Evolutionary conservation across 2,888 invertebrate genomes (phyloP).

Genomic region (Cosmopolites sordidus): DNA sequence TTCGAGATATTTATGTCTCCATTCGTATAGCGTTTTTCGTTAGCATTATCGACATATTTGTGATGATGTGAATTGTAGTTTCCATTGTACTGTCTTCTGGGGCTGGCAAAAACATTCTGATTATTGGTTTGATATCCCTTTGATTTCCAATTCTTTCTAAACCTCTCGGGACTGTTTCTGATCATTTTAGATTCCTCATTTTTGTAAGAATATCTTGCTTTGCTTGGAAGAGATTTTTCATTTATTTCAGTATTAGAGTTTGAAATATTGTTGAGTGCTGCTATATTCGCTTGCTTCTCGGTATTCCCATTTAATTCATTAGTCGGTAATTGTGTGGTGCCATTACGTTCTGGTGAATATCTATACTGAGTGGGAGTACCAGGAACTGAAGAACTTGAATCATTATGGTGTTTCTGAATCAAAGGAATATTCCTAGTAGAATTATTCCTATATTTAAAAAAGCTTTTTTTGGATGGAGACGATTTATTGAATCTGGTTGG

Average conservation of each 20-base stretch:
- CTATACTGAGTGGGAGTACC: neutral
- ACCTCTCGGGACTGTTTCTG: conserved; percentile 24
- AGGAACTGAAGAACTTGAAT: neutral
- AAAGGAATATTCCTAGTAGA: neutral
- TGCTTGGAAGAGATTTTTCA: neutral
- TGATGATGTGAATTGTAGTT: conserved; percentile 15
- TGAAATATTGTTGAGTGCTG: neutral
- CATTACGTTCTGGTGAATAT: neutral
- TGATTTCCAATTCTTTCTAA: conserved; percentile 29
- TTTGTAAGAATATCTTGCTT: neutral
- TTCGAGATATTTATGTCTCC: neutral
- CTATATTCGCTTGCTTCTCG: neutral
- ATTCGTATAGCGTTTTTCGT: conserved; percentile 10
- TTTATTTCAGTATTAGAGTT: neutral
- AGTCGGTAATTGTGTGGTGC: neutral
- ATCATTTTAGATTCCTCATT: conserved; percentile 4
- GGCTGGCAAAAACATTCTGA: conserved; percentile 11
- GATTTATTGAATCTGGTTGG: conserved; percentile 26
- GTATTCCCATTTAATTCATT: no score
- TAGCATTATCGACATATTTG: conserved; percentile 10
- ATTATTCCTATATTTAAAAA: conserved; percentile 25
- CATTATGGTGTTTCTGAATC: neutral
- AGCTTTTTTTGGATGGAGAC: conserved; percentile 28
- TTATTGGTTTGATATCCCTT: conserved; percentile 21
- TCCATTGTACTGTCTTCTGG: conserved; percentile 24